Conservation (phyloP, 1,140 invertebrate species). For the Pseudobourletiella spinata region DNA sequence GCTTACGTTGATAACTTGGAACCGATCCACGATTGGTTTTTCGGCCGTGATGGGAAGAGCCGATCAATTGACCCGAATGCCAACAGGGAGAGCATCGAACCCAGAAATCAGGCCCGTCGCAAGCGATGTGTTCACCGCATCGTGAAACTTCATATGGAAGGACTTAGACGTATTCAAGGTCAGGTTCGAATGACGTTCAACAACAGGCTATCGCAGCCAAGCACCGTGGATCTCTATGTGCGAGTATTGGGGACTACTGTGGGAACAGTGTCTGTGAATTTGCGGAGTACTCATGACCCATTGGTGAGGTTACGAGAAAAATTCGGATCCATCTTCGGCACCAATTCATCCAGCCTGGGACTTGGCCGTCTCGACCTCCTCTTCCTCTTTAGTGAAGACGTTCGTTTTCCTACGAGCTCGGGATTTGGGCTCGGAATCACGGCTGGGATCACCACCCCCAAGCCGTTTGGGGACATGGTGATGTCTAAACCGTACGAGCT, state of each 20-base stretch:
- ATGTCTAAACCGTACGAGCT: too few species aligned
- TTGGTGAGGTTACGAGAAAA: conserved; percentile 37
- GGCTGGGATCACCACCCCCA: too few species aligned
- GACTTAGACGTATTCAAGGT: not conserved
- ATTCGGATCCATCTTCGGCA: too few species aligned
- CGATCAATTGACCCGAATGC: not conserved
- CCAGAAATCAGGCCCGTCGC: too few species aligned
- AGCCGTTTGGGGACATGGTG: too few species aligned
- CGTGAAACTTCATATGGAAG: not conserved
- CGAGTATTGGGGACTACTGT: conserved; percentile 29
- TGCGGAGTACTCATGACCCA: too few species aligned
- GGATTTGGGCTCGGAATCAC: conserved; percentile 74
- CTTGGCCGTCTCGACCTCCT: conserved; percentile 39
- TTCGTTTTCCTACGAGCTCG: conserved; percentile 66
- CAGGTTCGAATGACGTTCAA: not conserved
- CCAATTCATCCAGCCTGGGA: not conserved
- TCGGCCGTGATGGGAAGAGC: not conserved
- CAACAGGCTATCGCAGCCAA: not conserved
- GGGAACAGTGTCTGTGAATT: conserved; percentile 13
- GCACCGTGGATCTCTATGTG: conserved; percentile 34
- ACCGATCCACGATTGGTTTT: not conserved
- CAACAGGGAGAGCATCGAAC: not conserved
- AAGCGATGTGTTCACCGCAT: not conserved
- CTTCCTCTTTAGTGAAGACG: conserved; percentile 64
- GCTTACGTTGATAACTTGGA: not conserved